Percentiles rank a stretch among this genome's conserved stretches.
These are phyloP conservation scores for Eristalis arbustorum DNA, from an alignment of 2,888 invertebrate genomes.

Conservation along the genomic window DNA sequence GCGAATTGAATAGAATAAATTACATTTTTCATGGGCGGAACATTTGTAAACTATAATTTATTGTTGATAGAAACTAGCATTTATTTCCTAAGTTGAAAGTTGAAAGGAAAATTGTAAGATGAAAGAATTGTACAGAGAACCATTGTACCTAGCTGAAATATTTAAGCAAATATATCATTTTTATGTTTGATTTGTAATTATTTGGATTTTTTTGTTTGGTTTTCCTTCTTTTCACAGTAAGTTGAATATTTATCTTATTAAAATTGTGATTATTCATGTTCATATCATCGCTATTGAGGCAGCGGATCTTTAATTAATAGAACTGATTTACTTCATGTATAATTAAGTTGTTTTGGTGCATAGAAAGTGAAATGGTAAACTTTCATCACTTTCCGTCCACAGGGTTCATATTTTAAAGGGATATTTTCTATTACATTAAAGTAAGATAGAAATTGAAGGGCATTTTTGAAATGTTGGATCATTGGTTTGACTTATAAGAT, in stretches of 20 bases:
- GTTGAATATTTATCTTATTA: background rate
- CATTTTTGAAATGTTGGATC: background rate
- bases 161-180: conserved; percentile 61
- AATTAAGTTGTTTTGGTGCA: background rate
- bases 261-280: background rate
- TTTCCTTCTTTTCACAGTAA: background rate
- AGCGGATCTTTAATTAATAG: background rate
- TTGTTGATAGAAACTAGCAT: conserved; percentile 64
- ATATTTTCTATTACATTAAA: background rate
- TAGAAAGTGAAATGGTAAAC: background rate
- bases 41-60: conserved; percentile 50
- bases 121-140: conserved; percentile 35
- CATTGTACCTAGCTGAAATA: conserved; percentile 46
- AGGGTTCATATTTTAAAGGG: background rate
- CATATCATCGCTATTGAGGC: background rate
- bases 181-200: conserved; percentile 28
- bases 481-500: too few relatives aligned
- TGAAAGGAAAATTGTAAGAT: conserved; percentile 36
- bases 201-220: conserved; percentile 7
- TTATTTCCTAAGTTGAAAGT: conserved; percentile 56
- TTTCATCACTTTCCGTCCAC: background rate
- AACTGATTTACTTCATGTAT: too few relatives aligned
- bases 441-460: background rate
- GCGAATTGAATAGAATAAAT: background rate
- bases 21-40: background rate